These are phyloP conservation scores for Xanthia togata DNA, from an alignment of 2,888 invertebrate species.

Conservation along the genomic window DNA sequence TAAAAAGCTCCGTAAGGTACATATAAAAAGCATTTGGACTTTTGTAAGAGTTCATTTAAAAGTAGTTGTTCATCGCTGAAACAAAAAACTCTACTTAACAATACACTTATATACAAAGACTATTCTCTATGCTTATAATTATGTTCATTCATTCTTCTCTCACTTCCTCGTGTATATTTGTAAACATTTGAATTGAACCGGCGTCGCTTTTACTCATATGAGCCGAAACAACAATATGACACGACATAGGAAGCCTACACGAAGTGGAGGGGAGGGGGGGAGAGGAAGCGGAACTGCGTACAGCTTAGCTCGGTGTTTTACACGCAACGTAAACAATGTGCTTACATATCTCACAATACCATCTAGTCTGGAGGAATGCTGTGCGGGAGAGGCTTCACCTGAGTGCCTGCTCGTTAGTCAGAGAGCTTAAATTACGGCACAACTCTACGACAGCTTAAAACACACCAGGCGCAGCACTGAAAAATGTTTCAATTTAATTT, in stretches of 20 bases:
- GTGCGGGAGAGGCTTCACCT: constrained; percentile 76
- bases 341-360: constrained; percentile 85
- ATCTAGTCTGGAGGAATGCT: constrained; percentile 79
- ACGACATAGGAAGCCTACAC: constrained; percentile 34
- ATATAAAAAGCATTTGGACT: neutral
- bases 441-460: constrained; percentile 77
- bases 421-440: constrained; percentile 85
- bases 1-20: neutral
- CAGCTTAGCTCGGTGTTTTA: constrained; percentile 67
- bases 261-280: constrained; percentile 3
- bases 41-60: neutral
- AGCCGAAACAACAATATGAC: constrained; percentile 46
- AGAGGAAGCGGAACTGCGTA: constrained; percentile 58
- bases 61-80: neutral
- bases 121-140: too few species aligned
- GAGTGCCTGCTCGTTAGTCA: constrained; percentile 87
- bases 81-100: neutral
- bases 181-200: constrained; percentile 29
- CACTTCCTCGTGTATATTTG: constrained; percentile 1
- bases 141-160: too few species aligned
- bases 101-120: neutral
- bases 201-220: constrained; percentile 14
- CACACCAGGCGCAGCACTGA: constrained; percentile 63
- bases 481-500: constrained; percentile 68
- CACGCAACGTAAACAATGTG: constrained; percentile 80